Evolutionary conservation across 2,113 vertebrate genomes (phyloP).

Genomic region (Motacilla tschutschensis): DNA sequence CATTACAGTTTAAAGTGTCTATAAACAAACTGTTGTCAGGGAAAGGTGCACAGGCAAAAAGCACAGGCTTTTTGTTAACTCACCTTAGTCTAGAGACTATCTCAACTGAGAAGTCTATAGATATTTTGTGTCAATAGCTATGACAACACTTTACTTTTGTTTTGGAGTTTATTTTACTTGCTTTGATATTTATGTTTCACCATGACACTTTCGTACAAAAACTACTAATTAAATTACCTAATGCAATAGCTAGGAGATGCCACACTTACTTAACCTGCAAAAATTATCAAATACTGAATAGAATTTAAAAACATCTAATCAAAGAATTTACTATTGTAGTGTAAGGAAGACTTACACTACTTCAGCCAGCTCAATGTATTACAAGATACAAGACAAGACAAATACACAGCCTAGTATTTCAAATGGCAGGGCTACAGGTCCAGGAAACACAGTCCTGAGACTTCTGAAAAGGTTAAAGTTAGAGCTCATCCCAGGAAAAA

Average conservation of each 20-base stretch:
- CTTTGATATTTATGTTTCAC: neutral
- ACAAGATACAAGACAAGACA: neutral
- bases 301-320: neutral
- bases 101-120: neutral
- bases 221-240: neutral
- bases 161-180: neutral
- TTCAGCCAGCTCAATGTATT: neutral
- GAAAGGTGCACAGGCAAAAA: neutral
- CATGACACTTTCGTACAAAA: neutral
- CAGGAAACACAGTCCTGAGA: neutral
- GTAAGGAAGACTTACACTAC: neutral
- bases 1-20: neutral
- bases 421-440: neutral
- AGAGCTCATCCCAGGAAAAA: neutral
- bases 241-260: neutral
- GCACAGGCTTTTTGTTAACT: neutral
- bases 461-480: neutral
- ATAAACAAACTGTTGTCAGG: neutral
- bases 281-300: neutral
- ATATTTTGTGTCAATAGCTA: neutral
- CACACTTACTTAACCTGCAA: neutral
- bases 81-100: neutral
- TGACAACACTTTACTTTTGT: neutral
- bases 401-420: neutral
- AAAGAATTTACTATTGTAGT: neutral